A percentile compares a stretch with the other conserved stretches of the same genome.
Evolutionary conservation across 2,797 vertebrate genomes (phyloP).

Genomic region (Hoplostethus atlanticus): DNA sequence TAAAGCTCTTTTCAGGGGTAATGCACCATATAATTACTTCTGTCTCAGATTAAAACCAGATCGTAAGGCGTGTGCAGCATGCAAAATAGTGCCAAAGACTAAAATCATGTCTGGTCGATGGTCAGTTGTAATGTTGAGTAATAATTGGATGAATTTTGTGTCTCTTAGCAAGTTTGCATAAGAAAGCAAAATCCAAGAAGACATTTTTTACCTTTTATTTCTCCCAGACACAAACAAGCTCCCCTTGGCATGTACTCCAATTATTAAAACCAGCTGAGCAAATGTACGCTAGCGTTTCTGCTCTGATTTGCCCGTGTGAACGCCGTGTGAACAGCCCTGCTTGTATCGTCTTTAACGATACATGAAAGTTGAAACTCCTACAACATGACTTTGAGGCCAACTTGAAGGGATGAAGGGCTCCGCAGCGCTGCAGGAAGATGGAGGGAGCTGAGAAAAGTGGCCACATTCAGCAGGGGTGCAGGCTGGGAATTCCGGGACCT

Average conservation of each 20-base stretch:
- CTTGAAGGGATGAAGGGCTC: background rate
- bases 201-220: too few species aligned
- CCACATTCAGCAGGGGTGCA: constrained; percentile 19
- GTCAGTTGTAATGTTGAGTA: background rate
- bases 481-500: constrained; percentile 20
- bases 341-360: background rate
- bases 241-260: background rate
- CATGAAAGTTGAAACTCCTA: background rate
- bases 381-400: background rate
- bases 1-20: background rate
- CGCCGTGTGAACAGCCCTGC: background rate
- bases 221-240: too few species aligned
- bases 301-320: background rate
- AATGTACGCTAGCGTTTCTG: background rate
- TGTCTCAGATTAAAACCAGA: background rate
- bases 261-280: background rate
- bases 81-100: background rate
- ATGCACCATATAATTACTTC: background rate
- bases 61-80: background rate
- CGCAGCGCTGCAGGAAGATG: background rate
- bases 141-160: too few species aligned
- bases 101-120: constrained; percentile 3
- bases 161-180: too few species aligned
- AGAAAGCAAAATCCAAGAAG: too few species aligned
- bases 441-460: constrained; percentile 8